Base-by-base conservation (phyloP, 2,113 vertebrate genomes). In the Etheostoma spectabile region DNA sequence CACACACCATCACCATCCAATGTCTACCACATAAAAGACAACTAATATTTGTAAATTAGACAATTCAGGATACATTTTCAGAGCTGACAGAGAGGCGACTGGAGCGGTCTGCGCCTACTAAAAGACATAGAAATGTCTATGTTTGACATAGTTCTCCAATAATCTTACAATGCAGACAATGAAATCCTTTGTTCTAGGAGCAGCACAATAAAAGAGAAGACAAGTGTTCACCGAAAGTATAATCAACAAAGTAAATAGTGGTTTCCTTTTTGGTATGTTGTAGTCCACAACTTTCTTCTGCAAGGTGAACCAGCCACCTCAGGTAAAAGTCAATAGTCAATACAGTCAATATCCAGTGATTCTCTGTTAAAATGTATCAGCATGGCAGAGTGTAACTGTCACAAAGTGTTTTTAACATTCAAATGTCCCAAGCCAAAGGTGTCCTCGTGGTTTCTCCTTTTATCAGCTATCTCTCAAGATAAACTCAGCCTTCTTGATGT, bases 221-320 rank as follows among this genome's bases (percentile, higher is more conserved):
- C 2, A 60, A 55, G 56, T 48, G n/a, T 72, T 75, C 19, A 76
- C 64, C 24, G 18, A 74, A 5, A 60, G 21, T 59, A 67, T 22
- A 38, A 76, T 77, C 38, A 33, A 21, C 45, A 62, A 49, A 76
- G 67, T 66, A 69, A 75, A 66, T 7, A 74, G 46, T 14, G 12
- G 24, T 56, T 77, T 27, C 5, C 19, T 70, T 84, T 86, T 90
- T 79, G 80, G 52, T 65, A 22, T 22, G 22, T 66, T 63, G n/a
- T 6, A 19, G 24, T 59, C 57, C 63, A 61, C 64, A 21, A 12
- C 13, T 38, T 52, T 56, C 27, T 16, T 75, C 66, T 42, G 80
- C 13, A 57, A 91, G 89, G 87, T 90, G 90, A 77, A 67, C 85
- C 88, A 85, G 90, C 88, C 89, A 88, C 87, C 83, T 92, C 79